A percentile compares a stretch with the other conserved stretches of the same genome.
Conservation (phyloP, 2,797 vertebrate species). For the Pangasius krempfi region DNA sequence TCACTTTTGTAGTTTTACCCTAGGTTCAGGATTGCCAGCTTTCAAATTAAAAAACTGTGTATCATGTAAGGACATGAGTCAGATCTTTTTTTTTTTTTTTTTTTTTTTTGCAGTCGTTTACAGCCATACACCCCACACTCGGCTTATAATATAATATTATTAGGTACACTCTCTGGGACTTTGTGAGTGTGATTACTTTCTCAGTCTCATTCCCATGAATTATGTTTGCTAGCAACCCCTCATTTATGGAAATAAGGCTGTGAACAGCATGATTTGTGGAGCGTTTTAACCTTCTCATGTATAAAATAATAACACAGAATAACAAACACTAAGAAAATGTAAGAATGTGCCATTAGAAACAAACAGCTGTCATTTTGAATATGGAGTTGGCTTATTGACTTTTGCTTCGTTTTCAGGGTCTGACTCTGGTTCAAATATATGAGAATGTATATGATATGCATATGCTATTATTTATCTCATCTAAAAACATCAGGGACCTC, state of each 20-base stretch:
- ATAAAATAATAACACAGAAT: conserved; percentile 18
- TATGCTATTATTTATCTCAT: background rate
- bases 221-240: conserved; percentile 1
- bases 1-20: background rate
- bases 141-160: conserved; percentile 21
- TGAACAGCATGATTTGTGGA: conserved; percentile 21
- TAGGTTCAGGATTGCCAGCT: background rate
- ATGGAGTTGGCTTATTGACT: background rate
- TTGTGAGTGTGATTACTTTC: conserved; percentile 14
- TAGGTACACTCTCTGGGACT: conserved; percentile 13
- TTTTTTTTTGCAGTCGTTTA: background rate
- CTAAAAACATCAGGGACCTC: conserved; percentile 1
- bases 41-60: background rate
- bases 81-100: background rate
- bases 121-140: background rate
- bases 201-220: conserved; percentile 1
- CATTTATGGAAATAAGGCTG: conserved; percentile 18
- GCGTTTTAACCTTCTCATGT: conserved; percentile 23
- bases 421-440: background rate
- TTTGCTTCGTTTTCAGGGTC: background rate
- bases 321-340: background rate
- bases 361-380: background rate
- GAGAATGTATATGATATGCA: background rate
- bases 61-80: background rate
- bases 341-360: background rate